A percentile compares a stretch with the other conserved stretches of the same genome.
phyloP scores from a whole-genome alignment of 2,797 vertebrate genomes.

The Crax fasciolata region DNA sequence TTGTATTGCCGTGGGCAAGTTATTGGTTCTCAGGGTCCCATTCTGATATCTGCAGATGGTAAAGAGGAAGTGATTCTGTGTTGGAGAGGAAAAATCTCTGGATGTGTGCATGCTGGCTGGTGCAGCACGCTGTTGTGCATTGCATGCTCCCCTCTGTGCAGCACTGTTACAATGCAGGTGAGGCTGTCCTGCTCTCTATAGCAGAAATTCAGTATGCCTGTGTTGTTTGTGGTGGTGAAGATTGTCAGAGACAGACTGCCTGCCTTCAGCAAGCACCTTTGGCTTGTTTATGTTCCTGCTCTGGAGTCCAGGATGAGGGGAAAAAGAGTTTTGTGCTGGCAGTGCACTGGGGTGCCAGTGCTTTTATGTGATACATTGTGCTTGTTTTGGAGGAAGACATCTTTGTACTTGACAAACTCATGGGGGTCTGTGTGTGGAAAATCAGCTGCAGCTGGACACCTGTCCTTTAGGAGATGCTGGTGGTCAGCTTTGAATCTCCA shows the following conservation, averaged over 20 bases:
- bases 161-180: neutral
- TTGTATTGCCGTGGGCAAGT: neutral
- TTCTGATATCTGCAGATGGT: neutral
- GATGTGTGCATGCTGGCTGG: rapidly evolving
- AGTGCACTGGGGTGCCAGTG: neutral
- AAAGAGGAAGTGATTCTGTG: neutral
- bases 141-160: neutral
- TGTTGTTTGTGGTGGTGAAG: neutral
- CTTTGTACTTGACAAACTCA: rapidly evolving
- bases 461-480: neutral
- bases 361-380: neutral
- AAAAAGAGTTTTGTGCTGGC: neutral
- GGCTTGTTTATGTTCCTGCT: neutral
- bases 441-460: neutral
- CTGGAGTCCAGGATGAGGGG: neutral
- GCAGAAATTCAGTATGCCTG: neutral
- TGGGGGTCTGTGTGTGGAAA: neutral
- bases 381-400: neutral
- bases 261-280: neutral
- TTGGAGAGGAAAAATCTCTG: neutral
- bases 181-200: neutral
- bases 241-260: neutral
- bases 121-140: rapidly evolving
- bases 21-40: neutral
- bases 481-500: neutral